phyloP scores from a whole-genome alignment of 1,140 invertebrate species.

The Drosophila saltans region DNA sequence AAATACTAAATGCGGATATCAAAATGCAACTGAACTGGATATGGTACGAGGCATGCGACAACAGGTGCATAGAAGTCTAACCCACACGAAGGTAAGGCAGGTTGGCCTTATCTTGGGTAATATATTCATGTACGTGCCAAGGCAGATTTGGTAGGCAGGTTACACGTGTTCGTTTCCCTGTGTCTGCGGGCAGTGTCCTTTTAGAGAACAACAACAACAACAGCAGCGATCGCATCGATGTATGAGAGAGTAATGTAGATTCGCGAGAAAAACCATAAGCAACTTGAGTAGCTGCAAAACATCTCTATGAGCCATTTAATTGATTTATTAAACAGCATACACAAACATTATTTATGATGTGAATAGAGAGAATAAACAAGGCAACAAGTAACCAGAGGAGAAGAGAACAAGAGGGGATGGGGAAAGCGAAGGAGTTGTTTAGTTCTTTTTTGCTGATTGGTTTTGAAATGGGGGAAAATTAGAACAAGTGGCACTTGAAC shows the following conservation, averaged over 20 bases:
- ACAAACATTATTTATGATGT: conserved; percentile 62
- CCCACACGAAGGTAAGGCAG: conserved; percentile 39
- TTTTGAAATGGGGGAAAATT: conserved; percentile 73
- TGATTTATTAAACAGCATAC: conserved; percentile 71
- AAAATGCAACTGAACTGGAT: conserved; percentile 17
- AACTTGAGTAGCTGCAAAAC: conserved; percentile 66
- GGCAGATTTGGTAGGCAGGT: conserved; percentile 58
- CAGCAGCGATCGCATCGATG: conserved; percentile 13
- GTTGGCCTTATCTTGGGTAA: conserved; percentile 72
- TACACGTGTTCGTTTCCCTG: conserved; percentile 64
- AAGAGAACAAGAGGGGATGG: not conserved
- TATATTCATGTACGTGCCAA: conserved; percentile 78
- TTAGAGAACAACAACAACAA: not conserved
- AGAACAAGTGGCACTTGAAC: conserved; percentile 73
- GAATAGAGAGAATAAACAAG: conserved; percentile 25
- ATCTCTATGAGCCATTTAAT: conserved; percentile 57
- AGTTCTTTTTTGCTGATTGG: conserved; percentile 55
- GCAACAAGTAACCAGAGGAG: not conserved
- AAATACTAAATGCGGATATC: conserved; percentile 59
- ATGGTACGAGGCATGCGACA: conserved; percentile 3
- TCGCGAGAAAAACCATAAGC: conserved; percentile 66
- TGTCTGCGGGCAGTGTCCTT: conserved; percentile 72
- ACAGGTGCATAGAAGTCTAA: conserved; percentile 24
- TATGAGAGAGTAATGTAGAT: conserved; percentile 68
- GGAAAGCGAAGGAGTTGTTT: not conserved